Percentiles rank a stretch among this genome's conserved stretches.
Evolutionary conservation across 2,113 vertebrate species (phyloP).

Genomic region (Harpagus bidentatus): DNA sequence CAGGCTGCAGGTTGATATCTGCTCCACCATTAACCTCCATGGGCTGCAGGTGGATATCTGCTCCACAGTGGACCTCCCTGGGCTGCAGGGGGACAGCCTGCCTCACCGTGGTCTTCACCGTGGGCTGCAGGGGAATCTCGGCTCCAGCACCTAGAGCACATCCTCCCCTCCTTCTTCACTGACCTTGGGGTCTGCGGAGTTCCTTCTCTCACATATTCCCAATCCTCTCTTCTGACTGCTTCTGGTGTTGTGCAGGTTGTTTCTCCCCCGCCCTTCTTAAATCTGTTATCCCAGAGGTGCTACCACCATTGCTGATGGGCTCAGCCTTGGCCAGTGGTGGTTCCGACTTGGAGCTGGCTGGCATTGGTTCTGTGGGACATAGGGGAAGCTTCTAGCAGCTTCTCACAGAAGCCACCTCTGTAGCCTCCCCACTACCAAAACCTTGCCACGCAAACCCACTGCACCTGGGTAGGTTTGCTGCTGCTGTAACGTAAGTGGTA

Average conservation of each 20-base stretch:
- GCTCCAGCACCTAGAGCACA: neutral
- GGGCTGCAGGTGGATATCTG: neutral
- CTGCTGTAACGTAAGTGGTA: neutral
- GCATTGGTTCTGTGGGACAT: neutral
- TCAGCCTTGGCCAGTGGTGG: neutral
- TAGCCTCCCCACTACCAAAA: neutral
- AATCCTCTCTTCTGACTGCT: neutral
- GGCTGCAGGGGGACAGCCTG: neutral
- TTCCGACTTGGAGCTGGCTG: neutral
- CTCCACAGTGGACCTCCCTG: neutral
- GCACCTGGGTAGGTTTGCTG: neutral
- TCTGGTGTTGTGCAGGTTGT: no score
- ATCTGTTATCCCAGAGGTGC: neutral
- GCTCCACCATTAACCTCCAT: no score
- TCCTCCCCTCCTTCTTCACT: neutral
- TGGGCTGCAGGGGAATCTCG: neutral
- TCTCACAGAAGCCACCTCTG: neutral
- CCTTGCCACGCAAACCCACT: neutral
- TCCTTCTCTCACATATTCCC: neutral
- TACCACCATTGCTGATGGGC: neutral
- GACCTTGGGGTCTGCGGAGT: neutral
- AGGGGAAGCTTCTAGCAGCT: neutral
- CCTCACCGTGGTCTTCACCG: neutral
- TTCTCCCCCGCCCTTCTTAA: neutral
- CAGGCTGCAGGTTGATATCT: neutral